Evolutionary conservation across 1,140 invertebrate genomes (phyloP), one percentile per base, ranked within the genome.

Genomic region (Eupeodes corollae): DNA sequence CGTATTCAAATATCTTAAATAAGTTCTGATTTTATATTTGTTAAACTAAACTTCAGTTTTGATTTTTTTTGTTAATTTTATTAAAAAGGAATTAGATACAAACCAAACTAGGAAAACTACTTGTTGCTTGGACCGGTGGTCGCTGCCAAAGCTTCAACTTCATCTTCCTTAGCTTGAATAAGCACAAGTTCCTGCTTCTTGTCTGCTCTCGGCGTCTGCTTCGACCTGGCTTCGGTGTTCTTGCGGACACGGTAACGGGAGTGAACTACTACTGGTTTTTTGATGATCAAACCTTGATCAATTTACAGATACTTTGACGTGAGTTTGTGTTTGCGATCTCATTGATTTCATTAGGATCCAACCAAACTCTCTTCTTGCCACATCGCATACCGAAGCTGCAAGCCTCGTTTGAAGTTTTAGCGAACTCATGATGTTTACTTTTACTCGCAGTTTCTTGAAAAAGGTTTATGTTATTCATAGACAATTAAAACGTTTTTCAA

Each of bases 291-390:
- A 84, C 96, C 73, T 98, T 99, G 53, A 99, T 92, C 62, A 99
- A 75, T 73, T 98, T 98, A 55, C 96, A 82, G 65, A 99, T 95
- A 73, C 97, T 99, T 75, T 98, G 95, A 96, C 94, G 78, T 47
- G 95, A 98, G 70, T 99, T 99, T 53, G 97, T 98, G 71, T 98
- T 99, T 50, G 93, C 88, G 67, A 99, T 99, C 76, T 99, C 96
- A 69, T 92, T 96, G 59, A 92, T 94, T 82, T 99, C 97, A 79
- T 99, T 99, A 40, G 97, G 97, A 80, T 99, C 97, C 67, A 99
- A 80, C 97, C 97, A 99, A 37, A 99, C 93, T 71, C 98, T 99
- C 65, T 98, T 97, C 75, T 91, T 92, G 61, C 97, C 97, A 74
- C 97, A 99, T 83, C 94, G 80, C 78, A 99, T 86, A 99, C 95